These are phyloP conservation scores for Panopea generosa DNA, from an alignment of 2,888 invertebrate species.

Conservation along the genomic window DNA sequence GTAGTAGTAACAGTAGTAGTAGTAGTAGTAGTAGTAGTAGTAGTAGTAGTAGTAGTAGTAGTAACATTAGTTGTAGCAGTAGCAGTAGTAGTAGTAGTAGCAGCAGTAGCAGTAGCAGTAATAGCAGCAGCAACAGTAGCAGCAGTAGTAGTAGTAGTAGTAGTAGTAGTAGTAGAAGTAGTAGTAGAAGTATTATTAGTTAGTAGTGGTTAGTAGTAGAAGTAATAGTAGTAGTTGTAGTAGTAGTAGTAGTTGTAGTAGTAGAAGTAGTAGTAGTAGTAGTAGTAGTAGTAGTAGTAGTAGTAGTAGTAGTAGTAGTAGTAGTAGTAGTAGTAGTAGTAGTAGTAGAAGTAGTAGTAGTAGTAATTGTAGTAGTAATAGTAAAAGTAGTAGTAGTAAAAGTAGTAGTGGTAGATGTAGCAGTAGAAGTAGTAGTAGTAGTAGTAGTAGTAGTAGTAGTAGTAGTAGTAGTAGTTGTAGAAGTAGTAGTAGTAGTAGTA, in stretches of 20 bases:
- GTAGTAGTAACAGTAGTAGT: too few species aligned
- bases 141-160: constrained; percentile 13
- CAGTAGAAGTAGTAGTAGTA: neutral
- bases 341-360: constrained; percentile 19
- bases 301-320: constrained; percentile 27
- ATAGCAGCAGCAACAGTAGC: constrained; percentile 5
- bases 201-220: constrained; percentile 27
- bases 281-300: constrained; percentile 36
- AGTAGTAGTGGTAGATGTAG: constrained; percentile 2
- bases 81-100: constrained; percentile 17
- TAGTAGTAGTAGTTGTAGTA: constrained; percentile 23
- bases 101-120: constrained; percentile 6
- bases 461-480: too few species aligned
- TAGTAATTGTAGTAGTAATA: too few species aligned
- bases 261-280: constrained; percentile 28
- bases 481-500: too few species aligned
- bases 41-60: neutral
- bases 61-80: constrained; percentile 3
- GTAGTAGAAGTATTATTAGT: too few species aligned
- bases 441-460: too few species aligned
- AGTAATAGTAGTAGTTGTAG: constrained; percentile 24
- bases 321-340: constrained; percentile 13
- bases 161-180: too few species aligned
- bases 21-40: too few species aligned
- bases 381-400: too few species aligned